Evolutionary conservation across 2,113 vertebrate species (phyloP).

Genomic region (Eolophus roseicapilla): DNA sequence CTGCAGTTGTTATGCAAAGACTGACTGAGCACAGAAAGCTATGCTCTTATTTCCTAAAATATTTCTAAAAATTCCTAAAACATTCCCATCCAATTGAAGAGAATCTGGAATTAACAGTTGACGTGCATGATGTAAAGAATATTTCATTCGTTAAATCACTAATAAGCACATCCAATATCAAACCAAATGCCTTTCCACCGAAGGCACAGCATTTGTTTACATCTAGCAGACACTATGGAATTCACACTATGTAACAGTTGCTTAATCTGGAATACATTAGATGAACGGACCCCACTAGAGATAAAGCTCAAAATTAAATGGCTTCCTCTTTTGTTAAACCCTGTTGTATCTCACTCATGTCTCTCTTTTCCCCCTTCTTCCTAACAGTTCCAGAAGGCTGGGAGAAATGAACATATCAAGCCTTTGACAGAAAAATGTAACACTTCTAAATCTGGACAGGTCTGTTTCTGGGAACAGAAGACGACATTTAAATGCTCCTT

Average conservation of each 20-base stretch:
- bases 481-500: no score
- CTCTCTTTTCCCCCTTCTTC: background rate
- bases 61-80: background rate
- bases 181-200: background rate
- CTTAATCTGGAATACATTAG: background rate
- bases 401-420: background rate
- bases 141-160: background rate
- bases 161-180: background rate
- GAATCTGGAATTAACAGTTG: background rate
- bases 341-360: background rate
- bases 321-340: background rate
- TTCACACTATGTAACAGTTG: background rate
- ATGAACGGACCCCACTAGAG: background rate
- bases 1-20: background rate
- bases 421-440: background rate
- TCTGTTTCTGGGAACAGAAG: background rate
- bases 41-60: background rate
- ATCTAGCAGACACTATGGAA: background rate
- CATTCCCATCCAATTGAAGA: background rate
- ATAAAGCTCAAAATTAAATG: background rate
- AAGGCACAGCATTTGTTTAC: background rate
- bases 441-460: background rate
- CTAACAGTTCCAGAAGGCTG: background rate
- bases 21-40: background rate
- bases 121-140: background rate